These are phyloP conservation scores for Tuta absoluta DNA, from an alignment of 2,888 invertebrate genomes.

Conservation along the genomic window DNA sequence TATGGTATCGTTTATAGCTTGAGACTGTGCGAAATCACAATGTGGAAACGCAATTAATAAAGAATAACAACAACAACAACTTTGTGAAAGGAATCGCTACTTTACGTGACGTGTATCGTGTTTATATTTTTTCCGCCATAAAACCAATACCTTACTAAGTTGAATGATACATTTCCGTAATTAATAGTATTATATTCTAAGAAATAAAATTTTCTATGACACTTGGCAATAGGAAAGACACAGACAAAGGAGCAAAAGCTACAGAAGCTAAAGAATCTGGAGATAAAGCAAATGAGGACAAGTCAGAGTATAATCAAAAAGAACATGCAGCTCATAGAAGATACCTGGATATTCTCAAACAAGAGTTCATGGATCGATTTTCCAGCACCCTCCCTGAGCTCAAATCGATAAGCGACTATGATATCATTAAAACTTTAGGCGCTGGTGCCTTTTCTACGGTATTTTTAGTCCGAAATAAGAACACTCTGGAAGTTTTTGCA, in stretches of 20 bases:
- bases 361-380: slow-evolving; percentile 52
- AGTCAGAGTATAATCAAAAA: slow-evolving; percentile 19
- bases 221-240: background rate
- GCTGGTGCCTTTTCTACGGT: slow-evolving; percentile 94
- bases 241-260: background rate
- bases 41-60: too few relatives aligned
- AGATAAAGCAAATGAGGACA: background rate
- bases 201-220: background rate
- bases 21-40: too few relatives aligned
- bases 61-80: too few relatives aligned
- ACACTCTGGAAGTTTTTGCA: slow-evolving; percentile 84
- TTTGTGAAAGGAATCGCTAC: too few relatives aligned
- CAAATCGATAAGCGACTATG: slow-evolving; percentile 82
- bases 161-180: too few relatives aligned
- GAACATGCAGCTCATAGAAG: slow-evolving; percentile 52
- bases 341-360: slow-evolving; percentile 57
- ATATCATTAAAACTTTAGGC: slow-evolving; percentile 87
- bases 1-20: too few relatives aligned
- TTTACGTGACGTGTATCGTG: too few relatives aligned
- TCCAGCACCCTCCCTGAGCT: slow-evolving; percentile 37
- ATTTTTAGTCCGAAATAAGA: slow-evolving; percentile 84
- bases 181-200: too few relatives aligned
- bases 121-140: too few relatives aligned
- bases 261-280: background rate
- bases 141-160: too few relatives aligned